Evolutionary conservation across 2,113 vertebrate species (phyloP), one percentile per base, ranked within the genome.

Genomic region (Cheirogaleus medius): DNA sequence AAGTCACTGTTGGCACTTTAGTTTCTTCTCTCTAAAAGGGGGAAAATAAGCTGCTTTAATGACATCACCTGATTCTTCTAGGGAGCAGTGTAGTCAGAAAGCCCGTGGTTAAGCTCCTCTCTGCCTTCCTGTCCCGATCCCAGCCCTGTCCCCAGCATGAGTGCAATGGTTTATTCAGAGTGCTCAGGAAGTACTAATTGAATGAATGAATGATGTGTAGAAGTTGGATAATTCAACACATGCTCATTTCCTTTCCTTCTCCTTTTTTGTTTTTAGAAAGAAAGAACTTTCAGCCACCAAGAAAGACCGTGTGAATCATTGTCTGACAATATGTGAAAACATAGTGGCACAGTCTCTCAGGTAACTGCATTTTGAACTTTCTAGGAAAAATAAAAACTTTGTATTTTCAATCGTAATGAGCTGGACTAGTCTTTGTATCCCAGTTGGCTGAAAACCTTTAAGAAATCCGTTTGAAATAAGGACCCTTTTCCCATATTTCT

Each of bases 281-380:
- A 99, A 99, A 98, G 99, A 99, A 91, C 99, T 99, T 96, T 99
- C 99, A 52, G 99, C 99, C 34, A 99, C 99, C 96, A 99, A 99
- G 99, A 99, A 99, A 93, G 99, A 99, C 97, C 98, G 99, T 13
- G 99, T 99, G 96, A 99, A 99, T 93, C 99, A 99, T 84, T 99
- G 99, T 96, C 98, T 99, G 98, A 99, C 99, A 11, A 99, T 99
- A 99, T 99, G 99, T 97, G 99, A 99, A 98, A 99, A 99, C 97
- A 99, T 99, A 47, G 99, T 99, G 97, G 99, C 99, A 58, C 99
- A 99, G 96, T 99, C 99, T 42, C 98, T 99, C 98, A 99, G 99
- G 99, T 99, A 99, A 98, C 56, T 27, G 27, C n/a, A 56, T 71
- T 85, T 39, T 5, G 12, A 34, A n/a, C 49, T 82, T 71, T 49